Evolutionary conservation across 2,888 invertebrate genomes (phyloP).

Genomic region (Nezara viridula): DNA sequence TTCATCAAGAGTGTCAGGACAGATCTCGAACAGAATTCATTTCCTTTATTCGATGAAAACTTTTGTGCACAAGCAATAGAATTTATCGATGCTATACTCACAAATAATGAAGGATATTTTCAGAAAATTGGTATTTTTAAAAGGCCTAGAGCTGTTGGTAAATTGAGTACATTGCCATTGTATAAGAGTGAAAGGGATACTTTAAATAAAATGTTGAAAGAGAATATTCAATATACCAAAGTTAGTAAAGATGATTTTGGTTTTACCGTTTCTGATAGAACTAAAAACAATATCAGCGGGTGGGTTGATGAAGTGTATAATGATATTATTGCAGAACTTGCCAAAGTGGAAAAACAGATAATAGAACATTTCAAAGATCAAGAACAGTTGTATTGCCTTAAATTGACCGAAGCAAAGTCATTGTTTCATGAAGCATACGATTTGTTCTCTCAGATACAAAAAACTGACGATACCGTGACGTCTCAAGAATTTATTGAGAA

Average conservation of each 20-base stretch:
- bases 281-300: conserved; percentile 18
- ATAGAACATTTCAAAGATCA: neutral
- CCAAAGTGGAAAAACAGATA: neutral
- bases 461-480: neutral
- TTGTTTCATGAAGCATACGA: neutral
- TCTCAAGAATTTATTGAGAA: neutral
- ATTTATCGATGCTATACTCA: conserved; percentile 18
- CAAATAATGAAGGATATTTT: neutral
- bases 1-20: neutral
- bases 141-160: conserved; percentile 5
- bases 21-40: conserved; percentile 3
- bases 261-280: neutral
- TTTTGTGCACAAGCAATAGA: neutral
- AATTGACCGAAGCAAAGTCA: neutral
- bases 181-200: neutral
- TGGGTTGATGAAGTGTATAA: conserved; percentile 33
- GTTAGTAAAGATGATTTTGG: conserved; percentile 31
- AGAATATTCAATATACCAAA: conserved; percentile 8
- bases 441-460: neutral
- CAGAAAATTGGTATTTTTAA: conserved; percentile 48
- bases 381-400: neutral
- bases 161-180: neutral
- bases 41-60: neutral
- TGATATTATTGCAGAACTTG: conserved; percentile 1
- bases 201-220: conserved; percentile 3